Percentiles rank a stretch among this genome's conserved stretches.
These are phyloP conservation scores for Ceryle rudis DNA, from an alignment of 2,797 vertebrate genomes.

Conservation along the genomic window DNA sequence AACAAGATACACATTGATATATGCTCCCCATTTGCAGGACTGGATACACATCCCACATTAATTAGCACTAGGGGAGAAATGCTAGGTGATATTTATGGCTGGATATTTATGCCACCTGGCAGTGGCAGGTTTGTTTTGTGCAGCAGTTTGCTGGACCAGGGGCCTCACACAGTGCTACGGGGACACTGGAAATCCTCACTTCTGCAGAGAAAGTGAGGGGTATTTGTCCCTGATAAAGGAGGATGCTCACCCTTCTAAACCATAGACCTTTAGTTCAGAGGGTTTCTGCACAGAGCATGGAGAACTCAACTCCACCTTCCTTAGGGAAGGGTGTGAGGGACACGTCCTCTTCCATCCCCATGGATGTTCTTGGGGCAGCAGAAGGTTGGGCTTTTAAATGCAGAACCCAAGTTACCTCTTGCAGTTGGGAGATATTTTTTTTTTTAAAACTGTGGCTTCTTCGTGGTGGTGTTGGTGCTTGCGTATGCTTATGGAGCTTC, in stretches of 20 bases:
- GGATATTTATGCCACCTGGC: background rate
- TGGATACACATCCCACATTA: background rate
- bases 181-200: background rate
- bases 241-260: background rate
- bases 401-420: background rate
- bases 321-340: background rate
- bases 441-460: background rate
- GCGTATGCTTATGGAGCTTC: background rate
- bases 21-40: accelerated
- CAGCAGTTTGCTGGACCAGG: accelerated
- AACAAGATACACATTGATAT: background rate
- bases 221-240: background rate
- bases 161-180: accelerated
- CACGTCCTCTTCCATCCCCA: background rate
- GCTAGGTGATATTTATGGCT: background rate
- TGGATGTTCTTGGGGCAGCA: background rate
- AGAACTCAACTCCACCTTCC: background rate
- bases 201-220: background rate
- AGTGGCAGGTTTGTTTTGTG: accelerated
- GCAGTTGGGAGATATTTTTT: background rate
- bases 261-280: background rate
- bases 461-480: background rate
- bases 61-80: background rate
- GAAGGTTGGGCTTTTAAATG: background rate
- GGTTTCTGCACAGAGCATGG: background rate